Evolutionary conservation across 2,888 invertebrate genomes (phyloP), one percentile per base, ranked within the genome.

Genomic region (Amiota communis): DNA sequence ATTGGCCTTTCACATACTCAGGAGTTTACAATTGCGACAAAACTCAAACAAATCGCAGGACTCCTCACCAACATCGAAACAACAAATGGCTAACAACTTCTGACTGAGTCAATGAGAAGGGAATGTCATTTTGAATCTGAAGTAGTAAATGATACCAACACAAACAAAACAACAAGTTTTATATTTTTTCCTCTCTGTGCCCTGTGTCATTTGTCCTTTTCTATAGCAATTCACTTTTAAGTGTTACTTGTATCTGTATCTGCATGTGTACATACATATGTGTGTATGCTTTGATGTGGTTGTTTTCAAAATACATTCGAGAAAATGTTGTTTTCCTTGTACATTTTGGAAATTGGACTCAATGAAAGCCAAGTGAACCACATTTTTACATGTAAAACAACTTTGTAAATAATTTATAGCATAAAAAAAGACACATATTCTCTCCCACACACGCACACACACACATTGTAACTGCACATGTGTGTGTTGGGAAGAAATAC

Each of bases 331-430:
- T 73, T 79, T 77, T 81, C 81, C 11, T 61, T 77, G 76, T 81
- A 83, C 80, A 84, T 84, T 84, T 72, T 80, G 75, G 79, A 84
- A 84, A 84, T 83, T 83, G 84, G 82, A 83, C 83, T 81, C 79
- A 75, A 76, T 74, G 77, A 78, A 81, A 80, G 80, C 80, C 81
- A 82, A 71, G 77, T 78, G 78, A 74, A 78, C 63, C 73, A 77
- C 71, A 63, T 68, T 68, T 68, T 68, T 68, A 68, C 51, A 68
- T 68, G 67, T 68, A 68, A 68, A 68, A 68, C 67, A 68, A 68
- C 51, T 68, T 53, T 68, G 67, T 53, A 68, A 53, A 68, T 51
- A 68, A 20, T 68, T 51, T 53, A 53, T 68, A 36, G 67, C n/a
- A 51, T n/a, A 68, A 20, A 68, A 47, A 65, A 20, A 48, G 17